Evolutionary conservation across 1,140 invertebrate genomes (phyloP).

Genomic region (Platorchestia sp.): DNA sequence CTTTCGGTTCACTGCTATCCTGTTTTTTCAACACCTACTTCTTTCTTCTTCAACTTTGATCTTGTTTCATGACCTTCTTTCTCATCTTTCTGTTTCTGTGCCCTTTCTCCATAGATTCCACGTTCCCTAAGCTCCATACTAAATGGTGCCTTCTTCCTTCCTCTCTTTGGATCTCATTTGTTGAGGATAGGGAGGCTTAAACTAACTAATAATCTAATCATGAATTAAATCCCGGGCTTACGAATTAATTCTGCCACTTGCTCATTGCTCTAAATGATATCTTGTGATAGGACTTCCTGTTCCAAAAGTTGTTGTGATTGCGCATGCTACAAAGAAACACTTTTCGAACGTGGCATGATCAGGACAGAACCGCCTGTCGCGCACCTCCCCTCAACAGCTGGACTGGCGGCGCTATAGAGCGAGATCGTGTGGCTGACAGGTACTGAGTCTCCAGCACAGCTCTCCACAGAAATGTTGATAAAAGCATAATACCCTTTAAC

Average conservation of each 20-base stretch:
- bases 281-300: neutral
- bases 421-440: neutral
- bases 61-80: too few species aligned
- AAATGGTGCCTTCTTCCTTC: too few species aligned
- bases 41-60: too few species aligned
- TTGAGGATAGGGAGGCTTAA: too few species aligned
- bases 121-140: too few species aligned
- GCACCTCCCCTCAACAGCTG: neutral
- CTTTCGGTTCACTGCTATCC: too few species aligned
- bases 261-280: neutral
- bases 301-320: neutral
- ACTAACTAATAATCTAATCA: too few species aligned
- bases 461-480: neutral
- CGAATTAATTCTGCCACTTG: neutral
- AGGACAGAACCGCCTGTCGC: neutral
- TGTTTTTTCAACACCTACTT: too few species aligned
- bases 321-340: neutral
- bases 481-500: neutral
- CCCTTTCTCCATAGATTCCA: too few species aligned
- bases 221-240: neutral
- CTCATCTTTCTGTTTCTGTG: too few species aligned
- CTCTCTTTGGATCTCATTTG: too few species aligned
- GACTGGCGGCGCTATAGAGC: neutral
- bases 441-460: neutral
- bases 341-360: neutral